These are phyloP conservation scores for Hoplostethus mediterraneus DNA, from an alignment of 2,797 vertebrate species.

Conservation along the genomic window DNA sequence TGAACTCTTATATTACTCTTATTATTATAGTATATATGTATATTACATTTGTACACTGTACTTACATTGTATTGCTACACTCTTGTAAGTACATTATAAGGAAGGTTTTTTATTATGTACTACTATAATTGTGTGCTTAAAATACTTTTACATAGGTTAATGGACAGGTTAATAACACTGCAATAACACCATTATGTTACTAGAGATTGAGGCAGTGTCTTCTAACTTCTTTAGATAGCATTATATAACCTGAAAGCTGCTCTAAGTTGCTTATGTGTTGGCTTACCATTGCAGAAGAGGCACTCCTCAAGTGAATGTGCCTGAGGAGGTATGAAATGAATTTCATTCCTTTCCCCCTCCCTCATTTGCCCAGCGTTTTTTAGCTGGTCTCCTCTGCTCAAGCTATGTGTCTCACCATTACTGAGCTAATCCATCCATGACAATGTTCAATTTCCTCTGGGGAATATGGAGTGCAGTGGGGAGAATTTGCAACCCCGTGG, in stretches of 20 bases:
- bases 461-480: constrained; percentile 89
- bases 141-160: background rate
- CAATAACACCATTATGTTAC: background rate
- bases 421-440: constrained; percentile 99
- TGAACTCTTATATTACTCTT: background rate
- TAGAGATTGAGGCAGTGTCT: constrained; percentile 15
- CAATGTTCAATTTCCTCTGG: constrained; percentile 98
- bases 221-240: constrained; percentile 9
- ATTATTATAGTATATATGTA: background rate
- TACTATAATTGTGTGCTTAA: background rate
- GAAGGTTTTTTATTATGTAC: background rate
- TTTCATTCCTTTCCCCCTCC: constrained; percentile 90
- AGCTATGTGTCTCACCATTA: constrained; percentile 99
- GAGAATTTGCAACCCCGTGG: constrained; percentile 76
- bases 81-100: background rate
- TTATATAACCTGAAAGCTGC: constrained; percentile 43
- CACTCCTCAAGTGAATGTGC: constrained; percentile 85
- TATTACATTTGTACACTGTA: background rate
- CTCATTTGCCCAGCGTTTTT: constrained; percentile 94
- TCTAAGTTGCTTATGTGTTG: constrained; percentile 69
- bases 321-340: constrained; percentile 99
- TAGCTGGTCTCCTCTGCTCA: constrained; percentile 91
- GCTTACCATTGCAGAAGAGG: constrained; percentile 61
- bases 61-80: background rate
- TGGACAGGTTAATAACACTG: background rate